Conservation (phyloP, 2,113 vertebrate species). For the Oxyura jamaicensis region DNA sequence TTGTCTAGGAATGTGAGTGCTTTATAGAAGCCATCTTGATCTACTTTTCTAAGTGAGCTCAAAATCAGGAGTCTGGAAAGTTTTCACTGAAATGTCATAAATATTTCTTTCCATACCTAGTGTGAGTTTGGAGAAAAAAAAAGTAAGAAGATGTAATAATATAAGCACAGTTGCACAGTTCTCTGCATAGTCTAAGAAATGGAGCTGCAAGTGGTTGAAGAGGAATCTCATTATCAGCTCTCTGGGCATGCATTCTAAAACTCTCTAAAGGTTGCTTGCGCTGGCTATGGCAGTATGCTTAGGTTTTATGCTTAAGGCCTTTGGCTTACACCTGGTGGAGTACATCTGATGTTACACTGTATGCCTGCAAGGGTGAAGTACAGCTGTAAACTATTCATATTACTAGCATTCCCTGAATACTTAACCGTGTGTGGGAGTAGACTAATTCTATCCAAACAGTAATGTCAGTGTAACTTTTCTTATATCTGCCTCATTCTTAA, state of each 20-base stretch:
- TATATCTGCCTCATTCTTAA: neutral
- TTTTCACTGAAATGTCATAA: neutral
- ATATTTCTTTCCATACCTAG: neutral
- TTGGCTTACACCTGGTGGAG: neutral
- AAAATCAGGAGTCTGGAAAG: neutral
- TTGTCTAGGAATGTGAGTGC: neutral
- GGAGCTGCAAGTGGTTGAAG: neutral
- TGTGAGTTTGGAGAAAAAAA: neutral
- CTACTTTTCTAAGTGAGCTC: neutral
- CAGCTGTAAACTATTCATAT: neutral
- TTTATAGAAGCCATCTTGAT: neutral
- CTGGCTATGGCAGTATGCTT: neutral
- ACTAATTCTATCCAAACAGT: neutral
- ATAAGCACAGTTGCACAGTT: neutral
- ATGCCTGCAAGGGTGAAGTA: neutral
- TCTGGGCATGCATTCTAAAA: neutral
- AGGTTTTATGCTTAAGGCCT: neutral
- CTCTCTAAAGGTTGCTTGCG: neutral
- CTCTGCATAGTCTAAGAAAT: neutral
- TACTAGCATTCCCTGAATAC: neutral
- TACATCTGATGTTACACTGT: neutral
- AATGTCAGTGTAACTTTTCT: neutral
- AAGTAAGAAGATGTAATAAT: neutral
- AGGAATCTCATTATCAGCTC: neutral
- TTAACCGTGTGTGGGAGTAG: neutral